A percentile compares a stretch with the other conserved stretches of the same genome.
These are phyloP conservation scores for Aurelia sp. DNA, from an alignment of 30 jellyfish, hydroid and myxozoan genomes.

Conservation along the genomic window DNA sequence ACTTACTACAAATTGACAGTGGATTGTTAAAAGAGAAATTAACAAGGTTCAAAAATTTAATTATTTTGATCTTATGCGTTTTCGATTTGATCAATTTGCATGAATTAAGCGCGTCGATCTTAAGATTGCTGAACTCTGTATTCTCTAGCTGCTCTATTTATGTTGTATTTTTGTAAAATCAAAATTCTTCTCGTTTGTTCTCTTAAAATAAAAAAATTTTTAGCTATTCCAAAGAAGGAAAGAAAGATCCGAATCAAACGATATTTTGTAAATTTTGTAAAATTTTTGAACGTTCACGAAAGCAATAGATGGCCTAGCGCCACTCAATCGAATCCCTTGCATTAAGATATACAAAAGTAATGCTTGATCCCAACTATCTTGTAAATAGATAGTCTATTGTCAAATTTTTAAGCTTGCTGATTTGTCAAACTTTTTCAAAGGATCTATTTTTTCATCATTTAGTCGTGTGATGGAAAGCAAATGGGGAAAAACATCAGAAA, in stretches of 20 bases:
- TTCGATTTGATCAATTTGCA: too few species aligned
- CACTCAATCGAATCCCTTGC: too few species aligned
- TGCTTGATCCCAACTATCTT: neutral
- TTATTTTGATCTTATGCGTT: too few species aligned
- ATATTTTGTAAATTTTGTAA: too few species aligned
- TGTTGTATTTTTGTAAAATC: neutral
- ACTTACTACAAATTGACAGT: slow-evolving; percentile 70
- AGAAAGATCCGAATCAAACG: too few species aligned
- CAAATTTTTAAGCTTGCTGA: too few species aligned
- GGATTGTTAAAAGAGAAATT: slow-evolving; percentile 79
- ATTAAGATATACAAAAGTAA: neutral
- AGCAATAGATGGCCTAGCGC: too few species aligned
- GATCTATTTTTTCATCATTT: neutral
- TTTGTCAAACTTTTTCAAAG: neutral
- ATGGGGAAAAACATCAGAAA: slow-evolving; percentile 98
- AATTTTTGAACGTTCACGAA: too few species aligned
- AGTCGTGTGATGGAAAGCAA: slow-evolving; percentile 98
- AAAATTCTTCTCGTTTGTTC: neutral
- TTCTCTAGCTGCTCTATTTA: neutral
- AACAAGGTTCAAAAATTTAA: slow-evolving; percentile 61
- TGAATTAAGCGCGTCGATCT: too few species aligned
- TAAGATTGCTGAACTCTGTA: too few species aligned
- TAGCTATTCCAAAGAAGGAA: neutral
- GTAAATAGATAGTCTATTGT: too few species aligned
- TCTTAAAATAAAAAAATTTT: neutral